A percentile compares a stretch with the other conserved stretches of the same genome.
phyloP scores from a whole-genome alignment of 2,888 invertebrate genomes.

The Oscheius myriophilus region DNA sequence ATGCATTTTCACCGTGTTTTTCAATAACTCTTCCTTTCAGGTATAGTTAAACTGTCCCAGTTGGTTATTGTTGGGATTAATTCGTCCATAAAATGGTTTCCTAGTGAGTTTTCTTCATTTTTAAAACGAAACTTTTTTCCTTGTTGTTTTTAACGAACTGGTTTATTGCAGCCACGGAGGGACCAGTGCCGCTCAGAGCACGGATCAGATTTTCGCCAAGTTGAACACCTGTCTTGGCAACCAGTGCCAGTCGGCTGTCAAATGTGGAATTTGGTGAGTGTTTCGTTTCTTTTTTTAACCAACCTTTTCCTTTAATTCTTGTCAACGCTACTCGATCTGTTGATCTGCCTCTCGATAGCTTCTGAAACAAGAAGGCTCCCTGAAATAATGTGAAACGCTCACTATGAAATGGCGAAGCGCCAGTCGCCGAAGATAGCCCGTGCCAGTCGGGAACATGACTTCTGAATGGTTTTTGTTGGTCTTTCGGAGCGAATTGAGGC shows the following conservation, averaged over 20 bases:
- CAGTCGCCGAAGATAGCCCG: too few relatives aligned
- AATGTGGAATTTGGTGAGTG: conserved; percentile 52
- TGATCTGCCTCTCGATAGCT: not conserved
- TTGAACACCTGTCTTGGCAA: conserved; percentile 28
- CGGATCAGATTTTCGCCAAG: conserved; percentile 25
- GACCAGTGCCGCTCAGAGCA: not conserved
- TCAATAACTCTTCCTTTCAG: too few relatives aligned
- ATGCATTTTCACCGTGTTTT: too few relatives aligned
- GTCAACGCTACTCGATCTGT: not conserved
- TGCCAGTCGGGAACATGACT: too few relatives aligned
- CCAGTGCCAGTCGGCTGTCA: conserved; percentile 42
- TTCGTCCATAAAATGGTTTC: not conserved
- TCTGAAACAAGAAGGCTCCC: not conserved
- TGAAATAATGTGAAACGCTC: not conserved
- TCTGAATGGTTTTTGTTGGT: too few relatives aligned
- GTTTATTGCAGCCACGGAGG: conserved; percentile 23
- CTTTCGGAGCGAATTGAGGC: too few relatives aligned
- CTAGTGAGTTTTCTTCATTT: conserved; percentile 4
- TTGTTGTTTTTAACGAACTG: not conserved
- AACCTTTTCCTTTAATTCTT: not conserved
- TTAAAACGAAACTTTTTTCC: not conserved
- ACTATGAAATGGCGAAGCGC: too few relatives aligned
- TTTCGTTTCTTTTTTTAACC: conserved; percentile 8
- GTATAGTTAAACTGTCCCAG: too few relatives aligned
- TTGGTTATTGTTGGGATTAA: too few relatives aligned